Percentiles rank a stretch among this genome's conserved stretches.
These are phyloP conservation scores for Mongoloraphidia duomilia DNA, from an alignment of 2,888 invertebrate species.

Conservation along the genomic window DNA sequence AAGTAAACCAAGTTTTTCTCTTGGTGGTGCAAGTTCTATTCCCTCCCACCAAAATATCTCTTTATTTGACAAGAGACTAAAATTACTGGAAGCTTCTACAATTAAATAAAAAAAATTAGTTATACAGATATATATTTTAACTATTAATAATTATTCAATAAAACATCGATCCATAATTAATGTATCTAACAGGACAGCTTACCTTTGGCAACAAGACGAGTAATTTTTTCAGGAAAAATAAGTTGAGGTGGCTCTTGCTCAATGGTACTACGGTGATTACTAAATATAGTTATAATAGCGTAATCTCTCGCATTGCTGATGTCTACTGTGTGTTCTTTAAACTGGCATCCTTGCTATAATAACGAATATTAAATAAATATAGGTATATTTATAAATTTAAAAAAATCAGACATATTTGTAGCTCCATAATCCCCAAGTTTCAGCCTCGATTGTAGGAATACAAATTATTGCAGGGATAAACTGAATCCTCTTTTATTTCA, in stretches of 20 bases:
- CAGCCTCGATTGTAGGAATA: too few species aligned
- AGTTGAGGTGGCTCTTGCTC: slow-evolving; percentile 50
- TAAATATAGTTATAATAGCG: slow-evolving; percentile 45
- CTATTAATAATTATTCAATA: too few species aligned
- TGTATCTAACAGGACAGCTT: slow-evolving; percentile 1
- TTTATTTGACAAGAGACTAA: slow-evolving; percentile 21
- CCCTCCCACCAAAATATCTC: slow-evolving; percentile 64
- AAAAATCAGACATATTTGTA: too few species aligned
- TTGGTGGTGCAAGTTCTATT: slow-evolving; percentile 45
- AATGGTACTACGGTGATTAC: slow-evolving; percentile 41
- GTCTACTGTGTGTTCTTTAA: slow-evolving; percentile 53
- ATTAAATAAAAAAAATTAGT: too few species aligned
- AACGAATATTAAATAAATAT: slow-evolving; percentile 5
- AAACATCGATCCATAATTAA: not conserved
- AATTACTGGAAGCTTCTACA: not conserved
- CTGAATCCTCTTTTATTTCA: too few species aligned
- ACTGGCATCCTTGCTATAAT: slow-evolving; percentile 49
- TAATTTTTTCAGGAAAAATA: slow-evolving; percentile 52
- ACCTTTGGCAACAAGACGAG: slow-evolving; percentile 48
- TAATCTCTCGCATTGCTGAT: slow-evolving; percentile 50
- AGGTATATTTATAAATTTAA: too few species aligned
- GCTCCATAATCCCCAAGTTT: too few species aligned
- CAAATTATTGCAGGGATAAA: too few species aligned
- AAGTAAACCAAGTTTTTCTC: slow-evolving; percentile 46
- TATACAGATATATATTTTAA: too few species aligned